phyloP scores from a whole-genome alignment of 2,113 vertebrate species.

The Sapayoa aenigma region DNA sequence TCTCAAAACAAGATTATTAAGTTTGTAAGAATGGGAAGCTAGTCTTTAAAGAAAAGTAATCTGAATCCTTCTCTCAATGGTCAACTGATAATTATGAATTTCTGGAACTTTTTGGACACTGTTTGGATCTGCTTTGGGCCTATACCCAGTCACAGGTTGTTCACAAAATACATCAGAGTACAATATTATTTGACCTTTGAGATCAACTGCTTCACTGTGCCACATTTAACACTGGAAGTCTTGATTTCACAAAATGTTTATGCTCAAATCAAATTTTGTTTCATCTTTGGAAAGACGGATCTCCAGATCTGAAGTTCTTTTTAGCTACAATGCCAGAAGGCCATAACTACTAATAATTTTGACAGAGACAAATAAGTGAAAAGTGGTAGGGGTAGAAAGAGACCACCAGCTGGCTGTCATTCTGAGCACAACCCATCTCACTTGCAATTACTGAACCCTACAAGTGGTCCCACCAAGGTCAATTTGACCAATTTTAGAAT shows the following conservation, averaged over 20 bases:
- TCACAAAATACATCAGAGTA: not conserved
- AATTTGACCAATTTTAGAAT: not conserved
- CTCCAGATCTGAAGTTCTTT: not conserved
- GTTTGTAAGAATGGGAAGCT: not conserved
- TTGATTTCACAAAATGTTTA: not conserved
- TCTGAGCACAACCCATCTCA: not conserved
- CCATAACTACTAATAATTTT: not conserved
- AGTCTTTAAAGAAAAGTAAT: not conserved
- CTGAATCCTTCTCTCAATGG: not conserved
- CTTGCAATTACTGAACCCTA: not conserved
- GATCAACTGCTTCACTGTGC: not conserved
- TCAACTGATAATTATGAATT: not conserved
- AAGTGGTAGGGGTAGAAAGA: not conserved
- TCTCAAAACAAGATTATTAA: not conserved
- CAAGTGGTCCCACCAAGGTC: not conserved
- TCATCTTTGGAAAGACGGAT: not conserved
- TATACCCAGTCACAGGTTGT: not conserved
- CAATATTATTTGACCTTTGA: not conserved
- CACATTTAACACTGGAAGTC: not conserved
- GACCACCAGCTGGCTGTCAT: not conserved
- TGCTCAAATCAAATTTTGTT: not conserved
- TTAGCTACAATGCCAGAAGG: not conserved
- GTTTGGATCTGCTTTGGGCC: not conserved
- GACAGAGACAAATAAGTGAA: not conserved
- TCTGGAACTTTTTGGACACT: not conserved